Conservation (phyloP, 2,797 vertebrate species). For the Harpagifer antarcticus region DNA sequence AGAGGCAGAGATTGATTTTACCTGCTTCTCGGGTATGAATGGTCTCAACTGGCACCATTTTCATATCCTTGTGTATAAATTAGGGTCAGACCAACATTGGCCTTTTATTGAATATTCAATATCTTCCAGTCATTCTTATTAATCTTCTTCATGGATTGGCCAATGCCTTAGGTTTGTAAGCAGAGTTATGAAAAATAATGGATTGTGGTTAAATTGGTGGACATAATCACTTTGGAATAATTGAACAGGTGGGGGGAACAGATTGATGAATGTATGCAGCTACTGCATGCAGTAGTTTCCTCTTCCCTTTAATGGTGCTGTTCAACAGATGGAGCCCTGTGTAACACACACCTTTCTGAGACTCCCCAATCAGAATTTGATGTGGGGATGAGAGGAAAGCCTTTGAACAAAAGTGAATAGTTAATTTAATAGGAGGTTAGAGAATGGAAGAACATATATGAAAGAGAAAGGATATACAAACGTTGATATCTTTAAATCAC, state of each 20-base stretch:
- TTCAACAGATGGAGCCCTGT: constrained; percentile 22
- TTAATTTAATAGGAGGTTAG: constrained; percentile 45
- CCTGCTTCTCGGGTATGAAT: background rate
- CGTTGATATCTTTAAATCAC: background rate
- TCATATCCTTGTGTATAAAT: constrained; percentile 15
- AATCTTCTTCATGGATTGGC: background rate
- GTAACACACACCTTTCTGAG: constrained; percentile 34
- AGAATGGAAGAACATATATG: constrained; percentile 23
- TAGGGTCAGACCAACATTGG: background rate
- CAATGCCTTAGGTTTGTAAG: background rate
- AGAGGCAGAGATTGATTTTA: background rate
- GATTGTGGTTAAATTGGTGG: background rate
- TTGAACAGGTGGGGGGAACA: background rate
- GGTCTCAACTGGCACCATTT: constrained; percentile 2
- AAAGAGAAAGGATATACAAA: background rate
- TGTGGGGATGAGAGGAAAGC: constrained; percentile 13
- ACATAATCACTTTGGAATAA: background rate
- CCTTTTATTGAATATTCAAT: constrained; percentile 6
- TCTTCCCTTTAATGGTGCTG: background rate
- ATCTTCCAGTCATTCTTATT: background rate
- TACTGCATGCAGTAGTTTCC: background rate
- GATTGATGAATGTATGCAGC: background rate
- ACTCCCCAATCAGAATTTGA: constrained; percentile 55
- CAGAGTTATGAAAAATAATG: background rate
- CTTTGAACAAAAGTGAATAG: constrained; percentile 28